phyloP scores from a whole-genome alignment of 92 coral and sea anemone species.

The Porites evermanni region DNA sequence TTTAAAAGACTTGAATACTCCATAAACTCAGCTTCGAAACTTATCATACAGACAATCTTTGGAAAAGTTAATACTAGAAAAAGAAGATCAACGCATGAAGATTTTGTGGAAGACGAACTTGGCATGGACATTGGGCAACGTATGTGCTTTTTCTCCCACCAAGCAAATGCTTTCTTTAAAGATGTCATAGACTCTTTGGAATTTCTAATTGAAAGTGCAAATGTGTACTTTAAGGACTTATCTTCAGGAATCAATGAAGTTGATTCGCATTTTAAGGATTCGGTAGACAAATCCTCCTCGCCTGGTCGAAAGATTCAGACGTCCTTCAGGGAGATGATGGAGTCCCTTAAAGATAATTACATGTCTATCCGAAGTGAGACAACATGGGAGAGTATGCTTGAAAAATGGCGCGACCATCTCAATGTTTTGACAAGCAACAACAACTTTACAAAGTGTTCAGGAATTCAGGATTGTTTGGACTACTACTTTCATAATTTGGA shows the following conservation, averaged over 20 bases:
- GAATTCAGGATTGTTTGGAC: slow-evolving; percentile 47
- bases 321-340: background rate
- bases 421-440: slow-evolving; percentile 30
- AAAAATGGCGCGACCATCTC: slow-evolving; percentile 21
- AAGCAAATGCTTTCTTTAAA: slow-evolving; percentile 40
- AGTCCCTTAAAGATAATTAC: slow-evolving; percentile 8
- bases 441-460: slow-evolving; percentile 50
- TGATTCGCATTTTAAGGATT: background rate
- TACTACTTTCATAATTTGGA: slow-evolving; percentile 38
- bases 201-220: slow-evolving; percentile 10
- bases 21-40: slow-evolving; percentile 54
- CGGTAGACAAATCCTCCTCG: background rate
- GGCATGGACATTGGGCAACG: background rate
- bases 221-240: background rate
- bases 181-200: slow-evolving; percentile 44
- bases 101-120: background rate
- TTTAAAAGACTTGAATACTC: slow-evolving; percentile 56
- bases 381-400: slow-evolving; percentile 32
- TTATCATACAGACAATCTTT: slow-evolving; percentile 44
- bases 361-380: background rate
- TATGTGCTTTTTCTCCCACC: slow-evolving; percentile 35
- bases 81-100: slow-evolving; percentile 9
- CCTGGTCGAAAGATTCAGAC: background rate
- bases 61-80: slow-evolving; percentile 11
- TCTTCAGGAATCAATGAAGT: background rate